These are phyloP conservation scores for Myrmecophaga tridactyla DNA, from an alignment of 2,113 vertebrate species.

Conservation along the genomic window DNA sequence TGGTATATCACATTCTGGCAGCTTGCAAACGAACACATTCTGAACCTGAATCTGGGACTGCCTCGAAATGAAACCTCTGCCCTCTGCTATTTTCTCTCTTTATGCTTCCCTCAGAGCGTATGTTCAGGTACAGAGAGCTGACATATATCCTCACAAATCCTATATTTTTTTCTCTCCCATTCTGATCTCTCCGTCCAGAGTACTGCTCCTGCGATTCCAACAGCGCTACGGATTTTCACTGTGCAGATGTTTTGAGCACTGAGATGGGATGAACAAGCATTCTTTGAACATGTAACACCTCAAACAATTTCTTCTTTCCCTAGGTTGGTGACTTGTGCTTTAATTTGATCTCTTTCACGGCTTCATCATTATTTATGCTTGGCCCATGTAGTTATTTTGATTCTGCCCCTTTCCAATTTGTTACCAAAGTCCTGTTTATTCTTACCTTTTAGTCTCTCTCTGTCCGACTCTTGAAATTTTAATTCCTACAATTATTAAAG, in stretches of 20 bases:
- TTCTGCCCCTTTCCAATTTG: not conserved
- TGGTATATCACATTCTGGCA: too few species aligned
- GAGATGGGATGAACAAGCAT: too few species aligned
- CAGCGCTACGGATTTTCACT: not conserved
- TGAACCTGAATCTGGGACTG: not conserved
- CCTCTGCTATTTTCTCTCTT: not conserved
- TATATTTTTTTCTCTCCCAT: not conserved
- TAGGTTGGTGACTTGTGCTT: not conserved
- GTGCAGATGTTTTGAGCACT: rapidly evolving
- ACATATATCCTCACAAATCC: too few species aligned
- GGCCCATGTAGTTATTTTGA: not conserved
- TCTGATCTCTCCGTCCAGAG: not conserved
- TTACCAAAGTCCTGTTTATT: not conserved
- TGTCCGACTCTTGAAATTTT: not conserved
- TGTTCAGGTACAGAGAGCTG: too few species aligned
- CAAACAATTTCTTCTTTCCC: not conserved
- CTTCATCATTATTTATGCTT: not conserved
- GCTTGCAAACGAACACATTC: too few species aligned
- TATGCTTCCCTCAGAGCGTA: not conserved
- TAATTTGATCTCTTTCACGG: not conserved
- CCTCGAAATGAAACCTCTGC: not conserved
- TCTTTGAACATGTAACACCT: not conserved
- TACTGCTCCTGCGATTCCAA: not conserved
- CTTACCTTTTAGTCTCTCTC: not conserved
- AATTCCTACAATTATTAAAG: not conserved